Base-by-base conservation (phyloP, 2,797 vertebrate genomes). In the Luscinia megarhynchos region DNA sequence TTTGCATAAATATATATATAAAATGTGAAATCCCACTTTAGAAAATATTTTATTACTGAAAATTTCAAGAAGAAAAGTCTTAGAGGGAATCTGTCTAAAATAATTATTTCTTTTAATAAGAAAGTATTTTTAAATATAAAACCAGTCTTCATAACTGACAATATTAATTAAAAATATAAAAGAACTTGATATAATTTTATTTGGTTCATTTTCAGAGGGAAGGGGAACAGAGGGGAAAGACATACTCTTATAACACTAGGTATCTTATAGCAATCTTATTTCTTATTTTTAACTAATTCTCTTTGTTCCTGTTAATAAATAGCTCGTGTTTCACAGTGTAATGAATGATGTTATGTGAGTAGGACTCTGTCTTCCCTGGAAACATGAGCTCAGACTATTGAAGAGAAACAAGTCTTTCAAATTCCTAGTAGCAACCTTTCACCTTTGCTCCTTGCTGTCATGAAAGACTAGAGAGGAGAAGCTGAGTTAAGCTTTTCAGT, bases 371-470 rank as follows among this genome's bases (percentile, higher is more conserved):
- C 50, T 83, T 90, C 32, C 50, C 19, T 67, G 32, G n/a, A 53
- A 80, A 79, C 38, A 43, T 67, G 45, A 62, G 77, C 66, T 87
- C 69, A 57, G 45, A 53, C 23, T 64, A 36, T 0, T 34, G 43
- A 91, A 32, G 68, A 81, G 75, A 94, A 90, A 43, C 8, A 80
- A 89, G 61, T 20, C 59, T 89, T 96, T 96, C 78, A 94, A 93
- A 96, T 87, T 80, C 66, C 41, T 59, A 11, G 40, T 38, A 61
- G 36, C 48, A 88, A 95, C 78, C 94, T 94, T 95, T 96, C 73
- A 90, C 94, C 90, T 97, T 94, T 94, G 57, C 66, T 85, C 85
- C 51, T 95, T 94, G 91, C 43, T 89, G n/a, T 59, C n/a, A 61
- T 87, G 55, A 87, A 90, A 87, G 62, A 87, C 70, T 32, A 59